A percentile compares a stretch with the other conserved stretches of the same genome.
These are phyloP conservation scores for Cnemophilus loriae DNA, from an alignment of 2,113 vertebrate species.

Conservation along the genomic window DNA sequence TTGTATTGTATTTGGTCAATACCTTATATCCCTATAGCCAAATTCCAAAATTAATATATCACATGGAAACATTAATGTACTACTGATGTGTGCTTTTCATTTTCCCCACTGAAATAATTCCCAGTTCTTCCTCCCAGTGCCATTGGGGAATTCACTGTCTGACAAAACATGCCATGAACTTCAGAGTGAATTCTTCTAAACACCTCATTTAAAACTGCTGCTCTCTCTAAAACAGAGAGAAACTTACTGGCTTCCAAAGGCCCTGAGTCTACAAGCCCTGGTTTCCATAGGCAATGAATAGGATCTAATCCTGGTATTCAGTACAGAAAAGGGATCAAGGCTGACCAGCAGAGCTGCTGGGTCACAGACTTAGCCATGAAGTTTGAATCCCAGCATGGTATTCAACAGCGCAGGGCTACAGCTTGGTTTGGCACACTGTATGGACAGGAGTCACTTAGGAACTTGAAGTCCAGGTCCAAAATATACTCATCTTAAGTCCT, in stretches of 20 bases:
- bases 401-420: rapidly evolving
- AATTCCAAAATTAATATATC: not conserved
- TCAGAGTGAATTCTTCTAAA: not conserved
- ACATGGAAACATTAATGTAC: not conserved
- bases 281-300: not conserved
- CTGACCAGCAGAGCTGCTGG: not conserved
- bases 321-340: not conserved
- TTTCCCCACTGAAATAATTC: not conserved
- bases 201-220: not conserved
- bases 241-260: not conserved
- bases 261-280: not conserved
- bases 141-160: not conserved
- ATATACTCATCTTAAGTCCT: not conserved
- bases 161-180: not conserved
- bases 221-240: not conserved
- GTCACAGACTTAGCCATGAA: not conserved
- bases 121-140: not conserved
- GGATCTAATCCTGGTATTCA: not conserved
- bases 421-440: not conserved
- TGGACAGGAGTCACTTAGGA: not conserved
- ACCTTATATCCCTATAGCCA: not conserved
- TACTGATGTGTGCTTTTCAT: not conserved
- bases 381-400: not conserved
- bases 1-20: not conserved
- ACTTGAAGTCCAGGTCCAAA: not conserved